Conservation (phyloP, 2,113 vertebrate species). For the Tapirus terrestris region DNA sequence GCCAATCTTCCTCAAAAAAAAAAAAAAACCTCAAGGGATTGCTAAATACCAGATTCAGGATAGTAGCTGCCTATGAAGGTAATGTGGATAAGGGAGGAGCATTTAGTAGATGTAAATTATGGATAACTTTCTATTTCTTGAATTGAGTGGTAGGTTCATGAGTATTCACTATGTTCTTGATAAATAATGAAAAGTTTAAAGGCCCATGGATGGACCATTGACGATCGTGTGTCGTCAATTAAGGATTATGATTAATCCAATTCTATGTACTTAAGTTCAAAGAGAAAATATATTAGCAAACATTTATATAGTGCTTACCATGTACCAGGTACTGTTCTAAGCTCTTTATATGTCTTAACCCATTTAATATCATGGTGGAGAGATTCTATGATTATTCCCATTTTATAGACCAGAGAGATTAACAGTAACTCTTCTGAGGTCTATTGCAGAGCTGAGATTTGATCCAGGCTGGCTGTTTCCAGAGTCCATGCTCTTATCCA, state of each 20-base stretch:
- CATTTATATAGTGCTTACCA: background rate
- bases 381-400: background rate
- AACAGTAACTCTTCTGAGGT: slow-evolving; percentile 1
- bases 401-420: slow-evolving; percentile 18
- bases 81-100: background rate
- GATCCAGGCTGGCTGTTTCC: background rate
- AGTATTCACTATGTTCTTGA: slow-evolving; percentile 6
- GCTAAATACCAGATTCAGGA: background rate
- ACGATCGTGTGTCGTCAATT: background rate
- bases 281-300: slow-evolving; percentile 14
- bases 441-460: background rate
- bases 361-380: background rate
- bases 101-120: background rate
- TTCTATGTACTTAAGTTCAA: background rate
- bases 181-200: slow-evolving; percentile 34
- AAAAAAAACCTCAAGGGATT: background rate
- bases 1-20: too few species aligned
- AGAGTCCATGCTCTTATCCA: slow-evolving; percentile 1
- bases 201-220: background rate
- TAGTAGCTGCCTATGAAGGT: background rate
- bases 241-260: slow-evolving; percentile 17
- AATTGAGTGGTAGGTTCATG: background rate
- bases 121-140: slow-evolving; percentile 15
- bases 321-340: background rate
- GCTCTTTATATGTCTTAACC: background rate